A percentile compares a stretch with the other conserved stretches of the same genome.
Evolutionary conservation across 2,888 invertebrate genomes (phyloP).

Genomic region (Invenusta paracnida): DNA sequence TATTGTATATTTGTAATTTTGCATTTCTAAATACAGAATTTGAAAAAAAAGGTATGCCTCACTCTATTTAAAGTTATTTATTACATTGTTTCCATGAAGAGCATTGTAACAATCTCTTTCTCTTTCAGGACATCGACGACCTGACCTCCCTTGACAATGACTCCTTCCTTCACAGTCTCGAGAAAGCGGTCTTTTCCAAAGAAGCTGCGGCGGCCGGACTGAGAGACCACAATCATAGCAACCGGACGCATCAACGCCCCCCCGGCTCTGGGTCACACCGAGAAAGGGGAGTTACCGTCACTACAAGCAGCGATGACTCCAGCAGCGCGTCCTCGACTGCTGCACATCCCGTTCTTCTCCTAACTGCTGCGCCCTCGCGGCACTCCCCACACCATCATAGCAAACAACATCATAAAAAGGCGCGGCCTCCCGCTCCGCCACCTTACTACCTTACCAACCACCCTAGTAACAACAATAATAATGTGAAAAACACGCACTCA

Average conservation of each 20-base stretch:
- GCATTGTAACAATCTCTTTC: too few relatives aligned
- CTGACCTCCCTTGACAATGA: conserved; percentile 90
- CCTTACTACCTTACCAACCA: not conserved
- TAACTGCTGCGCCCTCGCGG: not conserved
- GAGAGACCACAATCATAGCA: not conserved
- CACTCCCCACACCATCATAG: not conserved
- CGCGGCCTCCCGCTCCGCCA: not conserved
- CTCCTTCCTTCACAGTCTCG: conserved; percentile 82
- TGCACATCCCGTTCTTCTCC: not conserved
- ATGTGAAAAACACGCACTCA: not conserved
- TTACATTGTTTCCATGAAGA: too few relatives aligned
- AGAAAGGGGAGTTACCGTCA: too few relatives aligned
- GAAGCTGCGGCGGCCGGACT: too few relatives aligned
- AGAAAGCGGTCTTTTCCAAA: conserved; percentile 82
- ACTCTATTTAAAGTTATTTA: too few relatives aligned
- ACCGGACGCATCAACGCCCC: not conserved
- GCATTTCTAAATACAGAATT: too few relatives aligned
- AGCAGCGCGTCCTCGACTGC: not conserved
- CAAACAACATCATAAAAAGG: too few relatives aligned
- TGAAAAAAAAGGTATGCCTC: too few relatives aligned
- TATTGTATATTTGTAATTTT: too few relatives aligned
- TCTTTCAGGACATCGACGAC: conserved; percentile 77
- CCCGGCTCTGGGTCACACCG: not conserved
- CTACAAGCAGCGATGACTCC: not conserved
- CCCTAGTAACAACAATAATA: not conserved